Conservation (phyloP, 2,888 invertebrate genomes). For the Aleiodes leptofemur region DNA sequence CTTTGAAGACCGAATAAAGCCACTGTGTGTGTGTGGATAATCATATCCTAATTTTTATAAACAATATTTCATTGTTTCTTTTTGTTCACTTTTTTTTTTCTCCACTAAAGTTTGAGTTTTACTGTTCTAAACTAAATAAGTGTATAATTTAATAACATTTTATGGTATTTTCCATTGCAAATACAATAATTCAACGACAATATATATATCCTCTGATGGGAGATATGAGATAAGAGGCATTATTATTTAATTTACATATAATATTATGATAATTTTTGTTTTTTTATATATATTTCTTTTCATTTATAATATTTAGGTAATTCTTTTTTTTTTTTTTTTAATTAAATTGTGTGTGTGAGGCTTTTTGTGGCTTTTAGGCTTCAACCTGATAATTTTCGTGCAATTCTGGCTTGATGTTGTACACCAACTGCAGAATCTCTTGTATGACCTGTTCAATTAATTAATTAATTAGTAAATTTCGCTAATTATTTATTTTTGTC, state of each 20-base stretch:
- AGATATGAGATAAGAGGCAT: slow-evolving; percentile 56
- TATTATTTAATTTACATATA: slow-evolving; percentile 69
- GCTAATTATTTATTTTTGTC: no score
- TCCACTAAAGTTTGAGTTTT: slow-evolving; percentile 58
- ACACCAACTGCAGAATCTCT: slow-evolving; percentile 89
- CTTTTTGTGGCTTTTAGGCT: slow-evolving; percentile 60
- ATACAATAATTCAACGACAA: slow-evolving; percentile 59
- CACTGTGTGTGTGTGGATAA: slow-evolving; percentile 36
- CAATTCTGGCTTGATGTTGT: slow-evolving; percentile 94
- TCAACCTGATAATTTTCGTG: slow-evolving; percentile 89
- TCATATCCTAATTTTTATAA: slow-evolving; percentile 53
- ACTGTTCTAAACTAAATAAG: slow-evolving; percentile 61
- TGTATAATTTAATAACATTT: slow-evolving; percentile 58
- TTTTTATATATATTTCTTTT: slow-evolving; percentile 51
- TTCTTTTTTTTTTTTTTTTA: no score
- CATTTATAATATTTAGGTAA: slow-evolving; percentile 56
- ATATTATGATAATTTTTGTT: slow-evolving; percentile 64
- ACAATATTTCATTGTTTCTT: slow-evolving; percentile 26
- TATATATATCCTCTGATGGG: slow-evolving; percentile 56
- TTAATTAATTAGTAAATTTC: not conserved
- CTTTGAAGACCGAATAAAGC: slow-evolving; percentile 56
- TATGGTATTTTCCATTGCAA: slow-evolving; percentile 37
- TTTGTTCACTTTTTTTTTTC: slow-evolving; percentile 8
- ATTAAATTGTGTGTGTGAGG: slow-evolving; percentile 45
- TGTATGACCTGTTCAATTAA: slow-evolving; percentile 81